Percentiles rank a stretch among this genome's conserved stretches.
Conservation (phyloP, 2,888 invertebrate species). For the Crematogaster levior region DNA sequence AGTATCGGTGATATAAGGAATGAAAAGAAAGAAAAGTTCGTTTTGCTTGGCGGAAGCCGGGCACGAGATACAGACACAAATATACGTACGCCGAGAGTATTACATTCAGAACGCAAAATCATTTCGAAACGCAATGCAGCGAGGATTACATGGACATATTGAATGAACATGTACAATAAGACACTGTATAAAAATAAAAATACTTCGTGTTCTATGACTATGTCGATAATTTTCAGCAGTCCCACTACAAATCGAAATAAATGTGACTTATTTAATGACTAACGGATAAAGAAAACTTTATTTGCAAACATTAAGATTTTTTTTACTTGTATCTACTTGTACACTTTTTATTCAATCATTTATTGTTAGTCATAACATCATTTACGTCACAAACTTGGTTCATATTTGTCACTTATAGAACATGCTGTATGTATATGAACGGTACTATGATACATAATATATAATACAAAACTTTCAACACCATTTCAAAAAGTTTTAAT, state of each 20-base stretch:
- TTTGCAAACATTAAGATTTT: not conserved
- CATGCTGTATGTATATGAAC: not conserved
- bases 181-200: too few species aligned
- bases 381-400: not conserved
- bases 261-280: not conserved
- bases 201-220: constrained; percentile 42
- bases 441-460: not conserved
- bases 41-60: constrained; percentile 66
- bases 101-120: constrained; percentile 74
- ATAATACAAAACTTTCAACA: not conserved
- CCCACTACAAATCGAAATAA: constrained; percentile 58
- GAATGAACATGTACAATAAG: constrained; percentile 21
- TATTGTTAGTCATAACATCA: too few species aligned
- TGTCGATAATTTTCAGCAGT: constrained; percentile 54
- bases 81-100: constrained; percentile 63
- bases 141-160: constrained; percentile 49
- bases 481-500: not conserved
- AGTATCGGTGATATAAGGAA: constrained; percentile 52
- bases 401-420: not conserved
- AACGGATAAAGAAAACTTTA: not conserved
- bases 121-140: constrained; percentile 73
- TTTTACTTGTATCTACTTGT: not conserved
- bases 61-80: constrained; percentile 29
- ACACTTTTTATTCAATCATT: not conserved
- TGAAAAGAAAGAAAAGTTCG: constrained; percentile 3